A percentile compares a stretch with the other conserved stretches of the same genome.
Conservation (phyloP, 1,140 invertebrate species). For the Hycleus cichorii region DNA sequence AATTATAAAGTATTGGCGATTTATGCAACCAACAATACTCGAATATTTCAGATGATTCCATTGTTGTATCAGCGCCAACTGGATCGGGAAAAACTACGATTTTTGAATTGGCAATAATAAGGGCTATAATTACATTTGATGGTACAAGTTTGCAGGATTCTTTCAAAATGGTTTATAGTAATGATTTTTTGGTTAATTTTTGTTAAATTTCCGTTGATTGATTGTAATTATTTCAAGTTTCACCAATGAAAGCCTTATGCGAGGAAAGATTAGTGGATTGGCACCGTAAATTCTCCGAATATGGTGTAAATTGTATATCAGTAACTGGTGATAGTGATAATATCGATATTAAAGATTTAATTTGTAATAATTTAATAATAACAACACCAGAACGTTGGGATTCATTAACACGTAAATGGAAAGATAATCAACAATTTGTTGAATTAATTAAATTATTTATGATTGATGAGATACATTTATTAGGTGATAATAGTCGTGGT, state of each 20-base stretch:
- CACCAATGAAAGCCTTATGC: conserved; percentile 73
- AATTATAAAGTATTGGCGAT: no score
- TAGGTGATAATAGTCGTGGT: conserved; percentile 63
- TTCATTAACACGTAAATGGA: conserved; percentile 65
- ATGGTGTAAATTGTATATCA: conserved; percentile 58
- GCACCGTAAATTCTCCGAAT: conserved; percentile 57
- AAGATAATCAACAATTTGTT: conserved; percentile 54
- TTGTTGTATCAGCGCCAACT: conserved; percentile 71
- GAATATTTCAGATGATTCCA: conserved; percentile 52
- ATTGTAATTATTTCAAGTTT: conserved; percentile 49
- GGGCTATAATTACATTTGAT: conserved; percentile 50
- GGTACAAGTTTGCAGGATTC: conserved; percentile 33
- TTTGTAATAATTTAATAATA: conserved; percentile 54
- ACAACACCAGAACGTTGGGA: conserved; percentile 86
- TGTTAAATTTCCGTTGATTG: not conserved
- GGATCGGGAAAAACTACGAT: conserved; percentile 77
- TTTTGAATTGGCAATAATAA: conserved; percentile 71
- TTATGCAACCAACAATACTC: no score
- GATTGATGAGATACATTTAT: conserved; percentile 75
- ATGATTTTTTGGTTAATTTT: conserved; percentile 6
- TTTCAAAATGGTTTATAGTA: conserved; percentile 62
- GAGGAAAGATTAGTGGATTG: conserved; percentile 64
- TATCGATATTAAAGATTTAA: conserved; percentile 50
- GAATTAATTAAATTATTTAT: conserved; percentile 62
- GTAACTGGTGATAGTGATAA: conserved; percentile 67